Evolutionary conservation across 1,140 invertebrate species (phyloP).

Genomic region (Panulirus ornatus): DNA sequence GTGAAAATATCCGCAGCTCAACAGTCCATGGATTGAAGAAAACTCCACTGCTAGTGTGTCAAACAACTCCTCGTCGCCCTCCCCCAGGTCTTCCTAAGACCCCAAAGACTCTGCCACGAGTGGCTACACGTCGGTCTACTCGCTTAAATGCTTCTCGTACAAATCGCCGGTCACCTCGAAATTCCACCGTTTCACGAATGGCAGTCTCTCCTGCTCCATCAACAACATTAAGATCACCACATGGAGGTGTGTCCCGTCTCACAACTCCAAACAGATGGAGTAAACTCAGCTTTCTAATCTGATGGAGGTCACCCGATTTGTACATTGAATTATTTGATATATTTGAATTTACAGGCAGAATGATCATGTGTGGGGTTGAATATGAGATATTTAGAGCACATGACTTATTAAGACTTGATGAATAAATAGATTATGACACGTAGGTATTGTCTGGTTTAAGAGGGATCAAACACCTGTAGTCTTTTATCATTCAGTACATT

Average conservation of each 20-base stretch:
- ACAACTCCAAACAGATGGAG: conserved; percentile 45
- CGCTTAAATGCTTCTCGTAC: conserved; percentile 1
- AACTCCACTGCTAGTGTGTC: conserved; percentile 7
- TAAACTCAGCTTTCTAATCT: conserved; percentile 57
- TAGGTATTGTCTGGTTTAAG: too few species aligned
- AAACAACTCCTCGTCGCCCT: conserved; percentile 25
- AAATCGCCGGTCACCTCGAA: background rate
- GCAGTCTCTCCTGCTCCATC: conserved; percentile 11
- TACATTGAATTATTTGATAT: background rate
- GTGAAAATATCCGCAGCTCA: conserved; percentile 49
- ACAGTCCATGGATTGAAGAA: conserved; percentile 13
- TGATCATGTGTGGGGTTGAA: too few species aligned
- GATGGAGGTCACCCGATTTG: background rate
- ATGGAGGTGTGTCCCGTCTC: background rate
- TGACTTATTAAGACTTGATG: too few species aligned
- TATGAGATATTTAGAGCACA: too few species aligned
- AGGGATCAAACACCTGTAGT: too few species aligned
- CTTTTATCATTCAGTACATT: too few species aligned
- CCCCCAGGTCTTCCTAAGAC: conserved; percentile 52
- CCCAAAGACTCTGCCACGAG: conserved; percentile 45
- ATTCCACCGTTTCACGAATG: conserved; percentile 9
- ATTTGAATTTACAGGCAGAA: too few species aligned
- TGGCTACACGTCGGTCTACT: conserved; percentile 46
- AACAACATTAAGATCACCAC: conserved; percentile 34
- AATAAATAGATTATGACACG: too few species aligned